Conservation (phyloP, 2,888 invertebrate species). For the Apamea sordens region DNA sequence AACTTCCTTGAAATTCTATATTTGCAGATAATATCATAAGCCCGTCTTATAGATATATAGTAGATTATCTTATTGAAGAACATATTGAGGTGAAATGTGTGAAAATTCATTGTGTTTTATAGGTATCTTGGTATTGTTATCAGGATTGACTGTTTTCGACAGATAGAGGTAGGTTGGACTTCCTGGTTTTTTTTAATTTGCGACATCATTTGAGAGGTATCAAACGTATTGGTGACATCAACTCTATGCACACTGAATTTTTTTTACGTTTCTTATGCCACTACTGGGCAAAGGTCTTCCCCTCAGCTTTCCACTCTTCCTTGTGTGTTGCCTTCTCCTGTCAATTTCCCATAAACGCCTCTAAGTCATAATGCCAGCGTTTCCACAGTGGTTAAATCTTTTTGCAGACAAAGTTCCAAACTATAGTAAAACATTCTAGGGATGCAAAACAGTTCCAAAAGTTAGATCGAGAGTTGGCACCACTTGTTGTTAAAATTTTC, state of each 20-base stretch:
- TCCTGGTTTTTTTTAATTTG: accelerated
- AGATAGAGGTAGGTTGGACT: too few relatives aligned
- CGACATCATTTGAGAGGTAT: background rate
- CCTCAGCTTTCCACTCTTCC: too few relatives aligned
- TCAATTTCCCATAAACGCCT: too few relatives aligned
- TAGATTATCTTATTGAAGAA: constrained; percentile 4
- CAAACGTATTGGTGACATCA: background rate
- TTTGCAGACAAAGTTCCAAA: constrained; percentile 21
- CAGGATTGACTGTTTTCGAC: background rate
- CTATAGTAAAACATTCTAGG: constrained; percentile 27
- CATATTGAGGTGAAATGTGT: background rate
- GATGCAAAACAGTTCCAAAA: constrained; percentile 29
- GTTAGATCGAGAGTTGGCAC: constrained; percentile 21
- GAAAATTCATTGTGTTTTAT: background rate
- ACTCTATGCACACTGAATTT: too few relatives aligned
- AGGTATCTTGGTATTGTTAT: background rate
- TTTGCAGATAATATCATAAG: constrained; percentile 22
- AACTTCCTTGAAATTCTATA: constrained; percentile 15
- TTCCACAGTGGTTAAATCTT: constrained; percentile 3
- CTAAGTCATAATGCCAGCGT: too few relatives aligned
- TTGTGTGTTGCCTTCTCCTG: too few relatives aligned
- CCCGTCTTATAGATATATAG: background rate
- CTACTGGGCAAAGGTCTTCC: too few relatives aligned
- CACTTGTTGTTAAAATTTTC: constrained; percentile 36
- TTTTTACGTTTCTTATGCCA: too few relatives aligned